These are phyloP conservation scores for Rhynchonema sp. DNA, from an alignment of 2,888 invertebrate species.

Conservation along the genomic window DNA sequence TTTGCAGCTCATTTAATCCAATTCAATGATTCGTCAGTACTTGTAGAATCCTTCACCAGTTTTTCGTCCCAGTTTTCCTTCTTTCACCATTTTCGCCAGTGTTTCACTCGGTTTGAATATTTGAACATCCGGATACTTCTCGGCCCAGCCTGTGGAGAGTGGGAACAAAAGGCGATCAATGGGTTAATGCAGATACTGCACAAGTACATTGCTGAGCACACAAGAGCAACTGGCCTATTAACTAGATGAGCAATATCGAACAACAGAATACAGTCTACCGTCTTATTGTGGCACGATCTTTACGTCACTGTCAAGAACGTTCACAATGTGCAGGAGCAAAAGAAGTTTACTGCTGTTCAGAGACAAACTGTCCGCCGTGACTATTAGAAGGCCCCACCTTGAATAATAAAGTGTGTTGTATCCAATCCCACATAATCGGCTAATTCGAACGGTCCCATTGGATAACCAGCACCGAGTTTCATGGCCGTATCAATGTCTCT, in stretches of 20 bases:
- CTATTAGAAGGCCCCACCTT: constrained; percentile 34
- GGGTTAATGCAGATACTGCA: no score
- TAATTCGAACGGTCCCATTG: constrained; percentile 73
- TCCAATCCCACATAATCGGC: constrained; percentile 65
- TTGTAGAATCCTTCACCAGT: constrained; percentile 59
- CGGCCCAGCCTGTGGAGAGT: constrained; percentile 52
- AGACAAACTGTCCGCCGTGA: not conserved
- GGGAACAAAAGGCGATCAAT: no score
- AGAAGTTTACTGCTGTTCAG: not conserved
- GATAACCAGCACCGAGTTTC: constrained; percentile 69
- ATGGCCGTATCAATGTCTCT: constrained; percentile 64
- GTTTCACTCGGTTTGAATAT: constrained; percentile 42
- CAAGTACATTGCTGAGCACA: no score
- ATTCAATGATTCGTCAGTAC: no score
- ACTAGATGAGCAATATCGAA: no score
- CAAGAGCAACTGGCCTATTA: no score
- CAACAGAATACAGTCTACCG: no score
- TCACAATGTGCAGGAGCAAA: not conserved
- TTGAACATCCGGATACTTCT: constrained; percentile 46
- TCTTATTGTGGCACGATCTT: not conserved
- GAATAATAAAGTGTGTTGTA: constrained; percentile 52
- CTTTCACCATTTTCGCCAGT: constrained; percentile 47
- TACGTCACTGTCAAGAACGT: not conserved
- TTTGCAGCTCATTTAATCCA: no score
- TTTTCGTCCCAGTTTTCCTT: constrained; percentile 55